Evolutionary conservation across 2,888 invertebrate species (phyloP), one percentile per base, ranked within the genome.

Genomic region (Pseudococcus viburni): DNA sequence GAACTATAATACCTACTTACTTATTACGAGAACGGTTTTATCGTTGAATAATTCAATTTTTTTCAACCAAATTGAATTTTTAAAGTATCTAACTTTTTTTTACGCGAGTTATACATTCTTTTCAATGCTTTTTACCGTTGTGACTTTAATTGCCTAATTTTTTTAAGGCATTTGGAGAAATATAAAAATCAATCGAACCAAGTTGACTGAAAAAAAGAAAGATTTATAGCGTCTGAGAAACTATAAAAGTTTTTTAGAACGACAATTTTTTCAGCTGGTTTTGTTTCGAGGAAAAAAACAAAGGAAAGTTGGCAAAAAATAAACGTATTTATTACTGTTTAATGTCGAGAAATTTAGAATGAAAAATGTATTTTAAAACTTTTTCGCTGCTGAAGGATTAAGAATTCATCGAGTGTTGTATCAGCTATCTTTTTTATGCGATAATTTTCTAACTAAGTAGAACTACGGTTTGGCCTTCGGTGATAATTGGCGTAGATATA

Each of bases 301-400:
- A 64, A 33, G 33, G 33, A 73, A 73, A 73, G 73, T 73, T 73
- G 33, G 33, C 73, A 73, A 73, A 73, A 73, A 73, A 73, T 73
- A 73, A 73, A 73, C 64, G 73, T 73, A 39, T 73, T 73, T 73
- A 73, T 73, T 73, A 73, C 73, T 33, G 15, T 73, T 73, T 73
- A 73, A 73, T 73, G 73, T 73, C 8, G 26, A 33, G 17, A 73
- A 73, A 73, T 73, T 73, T 73, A 73, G 33, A 73, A 73, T 73
- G 33, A 73, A 68, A 68, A 73, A 73, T 73, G 73, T 73, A 73
- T 73, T 73, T 73, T 73, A 33, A 73, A 73, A 73, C 39, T 73
- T 73, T 73, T 33, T n/a, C 42, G 42, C 42, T 17, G 33, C 17
- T 17, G 73, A 73, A 73, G 17, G 73, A 33, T 73, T 73, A 73